Evolutionary conservation across 1,140 invertebrate species (phyloP), one percentile per base, ranked within the genome.

Genomic region (Aradophagus sp.): DNA sequence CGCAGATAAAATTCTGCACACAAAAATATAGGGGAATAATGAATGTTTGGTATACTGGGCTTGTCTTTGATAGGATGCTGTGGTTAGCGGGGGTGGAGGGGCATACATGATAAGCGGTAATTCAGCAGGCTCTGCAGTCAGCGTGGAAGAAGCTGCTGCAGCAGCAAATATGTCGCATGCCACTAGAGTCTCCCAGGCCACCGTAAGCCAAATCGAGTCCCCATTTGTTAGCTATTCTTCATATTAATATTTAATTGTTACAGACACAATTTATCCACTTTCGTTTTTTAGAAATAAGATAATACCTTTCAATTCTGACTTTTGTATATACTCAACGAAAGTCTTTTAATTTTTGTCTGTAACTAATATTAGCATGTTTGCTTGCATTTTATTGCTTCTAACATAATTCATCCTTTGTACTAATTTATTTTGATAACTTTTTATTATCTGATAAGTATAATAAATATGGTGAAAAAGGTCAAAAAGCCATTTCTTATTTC

Each of bases 141-240:
- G 84, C 83, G 87, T 88, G 74, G 84, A 86, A 74, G 87, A 87
- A 59, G 83, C 87, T 78, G 86, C 87, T 68, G 88, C 85, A 82
- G 87, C 87, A 81, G 81, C 89, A 73, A 90, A 89, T 81, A 89
- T 94, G 79, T 91, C 91, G 73, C 92, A 93, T 87, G 93, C 93
- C 69, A 95, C 93, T 78, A 89, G 93, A 80, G 93, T 95, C 76
- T 95, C 94, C 77, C 93, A 94, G 76, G 93, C 93, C 75, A 95
- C 93, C 83, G 94, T 95, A 91, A 93, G 92, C 91, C 79, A 77
- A 76, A 81, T 68, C 68, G 68, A 82, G 69, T 78, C 66, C 65
- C 58, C 73, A 70, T 79, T 84, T 80, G 76, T 81, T 80, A 81
- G 78, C 77, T 79, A 79, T 65, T 77, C 8, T 73, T 82, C 65